Base-by-base conservation (phyloP, 2,113 vertebrate genomes). In the Odocoileus hemionus region DNA sequence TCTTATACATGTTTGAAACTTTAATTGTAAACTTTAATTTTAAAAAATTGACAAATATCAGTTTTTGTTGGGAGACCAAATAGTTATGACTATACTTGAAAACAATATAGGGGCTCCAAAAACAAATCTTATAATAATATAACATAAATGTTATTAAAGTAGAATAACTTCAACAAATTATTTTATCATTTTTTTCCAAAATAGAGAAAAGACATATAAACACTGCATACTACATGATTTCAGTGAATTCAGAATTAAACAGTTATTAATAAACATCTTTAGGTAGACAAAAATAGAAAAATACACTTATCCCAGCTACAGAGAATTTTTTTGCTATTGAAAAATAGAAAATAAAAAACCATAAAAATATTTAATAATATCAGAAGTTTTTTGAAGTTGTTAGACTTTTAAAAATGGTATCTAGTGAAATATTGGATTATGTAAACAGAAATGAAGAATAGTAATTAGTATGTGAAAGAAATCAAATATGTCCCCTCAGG, bases 391-490 rank as follows among this genome's bases (percentile, higher is more conserved):
- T 88, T 64, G 57, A 91, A 74, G 16, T 94, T 95, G 50, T 91
- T 95, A 86, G 86, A 78, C 13, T 82, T 90, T 86, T 82, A 25
- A 15, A 47, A 83, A 47, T 21, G 3, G 2, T 74, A 2, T 64
- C 30, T 91, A 76, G 36, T 89, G 54, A 94, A 91, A 92, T 90
- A 85, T 8, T 91, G 45, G 87, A 96, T 93, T 94, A 82, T 52
- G 8, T 93, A 93, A 86, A 54, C 57, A 94, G 60, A 91, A 86
- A 60, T 82, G 7, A 95, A 94, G n/a, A 95, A 74, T 12, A 61
- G 19, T 45, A 43, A 28, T 96, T 67, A 52, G 11, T 92, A 47
- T 97, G 43, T 33, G 89, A 93, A 86, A 95, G 76, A 96, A 91
- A 89, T 82, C n/a, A 87, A 87, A 57, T 91, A 36, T 82, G 4